phyloP scores from a whole-genome alignment of 1,140 invertebrate species.

The Drosophila fuyamai region DNA sequence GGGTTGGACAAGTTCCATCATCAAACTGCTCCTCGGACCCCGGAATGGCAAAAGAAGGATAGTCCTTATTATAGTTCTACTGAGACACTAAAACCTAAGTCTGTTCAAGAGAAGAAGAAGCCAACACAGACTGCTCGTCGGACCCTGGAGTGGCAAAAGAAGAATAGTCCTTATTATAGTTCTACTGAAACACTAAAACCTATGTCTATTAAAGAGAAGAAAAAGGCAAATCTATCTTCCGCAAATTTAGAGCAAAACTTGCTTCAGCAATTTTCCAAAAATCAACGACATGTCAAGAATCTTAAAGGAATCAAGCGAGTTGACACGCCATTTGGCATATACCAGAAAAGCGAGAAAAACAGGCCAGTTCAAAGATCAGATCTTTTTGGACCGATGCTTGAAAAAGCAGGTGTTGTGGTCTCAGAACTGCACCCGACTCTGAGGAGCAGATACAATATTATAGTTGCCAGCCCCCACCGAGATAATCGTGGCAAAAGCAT shows the following conservation, averaged over 20 bases:
- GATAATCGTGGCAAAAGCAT: too few species aligned
- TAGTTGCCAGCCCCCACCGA: too few species aligned
- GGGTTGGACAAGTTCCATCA: neutral
- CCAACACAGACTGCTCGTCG: neutral
- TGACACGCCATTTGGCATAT: slow-evolving; percentile 2
- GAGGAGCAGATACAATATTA: neutral
- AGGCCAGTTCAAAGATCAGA: neutral
- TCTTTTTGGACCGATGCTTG: neutral
- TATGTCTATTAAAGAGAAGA: too few species aligned
- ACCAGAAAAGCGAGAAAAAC: neutral
- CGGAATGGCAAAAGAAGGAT: neutral
- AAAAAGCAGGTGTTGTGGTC: neutral
- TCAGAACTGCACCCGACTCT: neutral
- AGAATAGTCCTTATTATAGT: neutral
- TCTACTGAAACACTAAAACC: neutral
- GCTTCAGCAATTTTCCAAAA: neutral
- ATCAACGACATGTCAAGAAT: neutral
- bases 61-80: neutral
- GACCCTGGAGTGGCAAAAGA: neutral
- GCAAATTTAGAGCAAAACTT: neutral
- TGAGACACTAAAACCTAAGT: too few species aligned
- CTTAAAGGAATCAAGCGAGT: neutral
- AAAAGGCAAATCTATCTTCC: neutral
- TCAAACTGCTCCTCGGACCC: neutral
- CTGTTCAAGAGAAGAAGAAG: too few species aligned